Base-by-base conservation (phyloP, 2,113 vertebrate species). In the Prinia subflava region DNA sequence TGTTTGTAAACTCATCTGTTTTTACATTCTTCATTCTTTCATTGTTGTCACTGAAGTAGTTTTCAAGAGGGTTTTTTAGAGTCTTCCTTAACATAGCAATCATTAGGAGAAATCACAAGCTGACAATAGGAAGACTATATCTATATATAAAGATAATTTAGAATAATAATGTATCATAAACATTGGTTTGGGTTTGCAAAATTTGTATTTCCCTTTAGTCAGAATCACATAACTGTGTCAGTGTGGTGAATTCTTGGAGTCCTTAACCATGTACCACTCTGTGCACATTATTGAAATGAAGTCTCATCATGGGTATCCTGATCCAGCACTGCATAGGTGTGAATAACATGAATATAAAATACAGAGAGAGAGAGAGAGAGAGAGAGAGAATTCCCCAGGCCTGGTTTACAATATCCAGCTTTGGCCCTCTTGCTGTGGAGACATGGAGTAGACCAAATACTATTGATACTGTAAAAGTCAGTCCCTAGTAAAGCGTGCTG, bases 1-100 rank as follows among this genome's bases (percentile, higher is more conserved):
- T 73, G 92, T 96, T 91, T 96, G 91, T 96, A 92, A 87, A 84
- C 71, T 93, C 76, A 76, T 89, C 63, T 94, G 88, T 95, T 91
- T 96, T 97, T 92, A 71, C 68, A 83, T 92, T 93, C 89, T 95
- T 60, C 88, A 82, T 92, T 95, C 42, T 80, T 79, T 88, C 44
- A 47, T 37, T 14, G 4, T 37, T 85, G 46, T 83, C 47, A 70
- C 31, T 56, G 53, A 83, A 50, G 14, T 11, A 73, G 41, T 50
- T 88, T 77, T 59, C 87, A 90, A 76, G 57, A 83, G 17, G 42
- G 23, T 3, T 50, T 83, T 83, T 71, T 55, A 64, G 78, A 90
- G 42, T 42, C 53, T 80, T 90, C 44, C 41, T 91, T 60, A 87
- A 57, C 18, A 74, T 3, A 63, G 27, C 19, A 89, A 70, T 57